These are phyloP conservation scores for Sipha maydis DNA, from an alignment of 2,888 invertebrate genomes.

Conservation along the genomic window DNA sequence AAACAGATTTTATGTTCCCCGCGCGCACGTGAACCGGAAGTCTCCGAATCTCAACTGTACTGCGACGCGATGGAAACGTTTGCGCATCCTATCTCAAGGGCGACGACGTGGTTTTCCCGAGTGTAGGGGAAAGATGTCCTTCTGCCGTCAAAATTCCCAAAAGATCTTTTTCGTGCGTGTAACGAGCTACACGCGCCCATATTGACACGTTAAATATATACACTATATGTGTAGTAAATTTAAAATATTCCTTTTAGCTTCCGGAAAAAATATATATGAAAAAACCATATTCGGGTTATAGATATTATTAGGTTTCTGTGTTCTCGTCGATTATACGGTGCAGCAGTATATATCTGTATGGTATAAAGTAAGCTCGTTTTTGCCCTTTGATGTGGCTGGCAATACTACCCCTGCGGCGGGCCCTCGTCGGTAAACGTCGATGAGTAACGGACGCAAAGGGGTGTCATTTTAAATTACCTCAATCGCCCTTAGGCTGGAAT, in stretches of 20 bases:
- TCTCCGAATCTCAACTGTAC: not conserved
- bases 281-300: not conserved
- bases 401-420: slow-evolving; percentile 7
- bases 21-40: slow-evolving; percentile 10
- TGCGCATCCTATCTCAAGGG: slow-evolving; percentile 1
- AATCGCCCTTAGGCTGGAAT: slow-evolving; percentile 32
- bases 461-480: slow-evolving; percentile 57
- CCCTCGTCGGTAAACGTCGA: slow-evolving; percentile 25
- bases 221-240: not conserved
- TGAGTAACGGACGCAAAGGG: slow-evolving; percentile 43
- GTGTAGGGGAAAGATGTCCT: not conserved
- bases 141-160: slow-evolving; percentile 24
- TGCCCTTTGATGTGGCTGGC: slow-evolving; percentile 59
- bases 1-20: not conserved
- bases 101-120: not conserved
- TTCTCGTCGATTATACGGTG: not conserved
- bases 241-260: not conserved
- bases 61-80: not conserved
- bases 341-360: not conserved
- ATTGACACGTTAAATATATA: not conserved
- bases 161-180: slow-evolving; percentile 1
- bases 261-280: not conserved
- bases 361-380: slow-evolving; percentile 3
- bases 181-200: not conserved
- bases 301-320: not conserved